phyloP scores from a whole-genome alignment of 2,113 vertebrate genomes.

The Jaculus jaculus region DNA sequence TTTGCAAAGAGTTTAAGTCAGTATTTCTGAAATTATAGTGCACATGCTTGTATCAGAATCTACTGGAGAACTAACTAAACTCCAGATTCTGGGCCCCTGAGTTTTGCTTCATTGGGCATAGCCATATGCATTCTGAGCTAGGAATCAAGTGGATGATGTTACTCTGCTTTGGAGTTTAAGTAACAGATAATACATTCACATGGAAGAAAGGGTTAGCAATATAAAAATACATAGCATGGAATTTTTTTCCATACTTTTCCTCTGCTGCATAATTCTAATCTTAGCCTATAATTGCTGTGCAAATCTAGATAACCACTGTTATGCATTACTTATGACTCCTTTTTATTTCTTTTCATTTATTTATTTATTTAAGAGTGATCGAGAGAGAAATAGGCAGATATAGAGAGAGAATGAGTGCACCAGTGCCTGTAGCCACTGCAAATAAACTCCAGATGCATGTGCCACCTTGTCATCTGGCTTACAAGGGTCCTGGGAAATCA shows the following conservation, averaged over 20 bases:
- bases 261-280: neutral
- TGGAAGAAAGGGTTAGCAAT: conserved; percentile 3
- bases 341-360: no score
- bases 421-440: no score
- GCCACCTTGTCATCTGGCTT: no score
- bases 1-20: conserved; percentile 9
- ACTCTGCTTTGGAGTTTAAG: conserved; percentile 4
- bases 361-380: no score
- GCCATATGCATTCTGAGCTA: neutral
- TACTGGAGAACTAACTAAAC: neutral
- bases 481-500: no score
- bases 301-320: neutral
- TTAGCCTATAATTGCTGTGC: neutral
- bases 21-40: conserved; percentile 31
- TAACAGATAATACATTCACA: neutral
- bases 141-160: neutral
- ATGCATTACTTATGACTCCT: neutral
- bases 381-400: no score
- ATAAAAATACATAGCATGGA: neutral
- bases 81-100: neutral
- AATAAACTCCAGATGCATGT: no score
- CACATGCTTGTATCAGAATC: conserved; percentile 28
- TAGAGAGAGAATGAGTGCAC: no score
- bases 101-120: conserved; percentile 5
- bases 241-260: neutral